Base-by-base conservation (phyloP, 2,797 vertebrate species). In the Poecilia wingei region DNA sequence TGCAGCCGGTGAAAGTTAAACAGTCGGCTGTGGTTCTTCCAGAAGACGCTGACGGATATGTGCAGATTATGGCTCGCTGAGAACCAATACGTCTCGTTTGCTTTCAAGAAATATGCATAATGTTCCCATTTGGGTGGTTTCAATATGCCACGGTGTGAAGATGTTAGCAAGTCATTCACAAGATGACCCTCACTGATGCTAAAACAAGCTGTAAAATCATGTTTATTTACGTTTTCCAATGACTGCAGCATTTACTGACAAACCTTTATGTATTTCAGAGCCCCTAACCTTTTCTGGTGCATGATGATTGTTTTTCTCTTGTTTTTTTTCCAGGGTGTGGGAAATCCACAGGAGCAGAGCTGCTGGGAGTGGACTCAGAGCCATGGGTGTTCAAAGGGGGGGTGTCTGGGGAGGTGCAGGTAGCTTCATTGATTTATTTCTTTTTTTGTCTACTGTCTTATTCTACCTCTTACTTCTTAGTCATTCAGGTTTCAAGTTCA, bases 381-480 rank as follows among this genome's bases (percentile, higher is more conserved):
- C 96, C 97, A 0, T 97, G 97, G 96, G 95, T 74, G 0, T 95
- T 89, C 79, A 96, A 96, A 82, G 96, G 97, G 10, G 96, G 97
- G 0, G 92, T 97, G 51, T 96, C 96, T 12, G 97, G 97, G 64
- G 97, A 97, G 83, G 94, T 97, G 81, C 97, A 97, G 96, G 97
- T 97, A 92, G 20, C 49, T 39, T 47, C 2, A 69, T 3, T 5
- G 18, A 53, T 53, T 53, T 25, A 36, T 31, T 33, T 33, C 1
- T 13, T 8, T 66, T 66, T 28, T 14, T 45, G 0, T 25, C 46
- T 74, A 12, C 8, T 33, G 22, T 25, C 51, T 55, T 25, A 2
- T 43, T 75, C 9, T 43, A 3, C 71, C 66, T 10, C n/a, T 70
- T 33, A 1, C 36, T 53, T 51, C 6, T n/a, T 7, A 25, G n/a